phyloP scores from a whole-genome alignment of 2,797 vertebrate genomes.

The Apogon talboti region DNA sequence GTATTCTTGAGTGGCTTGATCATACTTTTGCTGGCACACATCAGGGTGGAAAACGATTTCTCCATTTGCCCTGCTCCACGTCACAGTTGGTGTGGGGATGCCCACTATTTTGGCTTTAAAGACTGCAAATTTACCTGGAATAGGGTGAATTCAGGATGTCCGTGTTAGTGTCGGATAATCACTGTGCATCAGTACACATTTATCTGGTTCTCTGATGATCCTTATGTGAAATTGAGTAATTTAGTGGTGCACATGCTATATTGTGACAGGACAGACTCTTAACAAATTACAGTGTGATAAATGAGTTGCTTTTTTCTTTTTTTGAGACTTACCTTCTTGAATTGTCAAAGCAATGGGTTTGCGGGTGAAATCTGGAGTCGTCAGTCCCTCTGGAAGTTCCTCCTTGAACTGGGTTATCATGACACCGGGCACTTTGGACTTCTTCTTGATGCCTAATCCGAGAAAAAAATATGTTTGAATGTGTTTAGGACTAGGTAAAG shows the following conservation, averaged over 20 bases:
- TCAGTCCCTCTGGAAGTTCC: conserved; percentile 86
- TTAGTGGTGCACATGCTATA: too few species aligned
- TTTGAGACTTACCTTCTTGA: conserved; percentile 85
- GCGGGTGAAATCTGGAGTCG: conserved; percentile 88
- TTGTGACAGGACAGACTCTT: background rate
- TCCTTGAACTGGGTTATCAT: conserved; percentile 87
- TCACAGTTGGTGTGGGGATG: conserved; percentile 83
- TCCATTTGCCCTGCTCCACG: conserved; percentile 84
- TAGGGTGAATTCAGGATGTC: background rate
- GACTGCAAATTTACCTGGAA: conserved; percentile 87
- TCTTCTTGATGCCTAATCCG: conserved; percentile 82
- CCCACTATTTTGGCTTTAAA: conserved; percentile 89
- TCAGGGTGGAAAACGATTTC: conserved; percentile 81
- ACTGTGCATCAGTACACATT: background rate
- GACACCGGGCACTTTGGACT: conserved; percentile 89
- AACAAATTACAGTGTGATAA: too few species aligned
- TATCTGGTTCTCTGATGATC: background rate
- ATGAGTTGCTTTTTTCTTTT: too few species aligned
- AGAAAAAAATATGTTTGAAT: conserved; percentile 12
- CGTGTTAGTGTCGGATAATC: background rate
- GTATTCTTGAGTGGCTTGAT: conserved; percentile 74
- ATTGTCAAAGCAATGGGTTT: conserved; percentile 91
- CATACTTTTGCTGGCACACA: conserved; percentile 82
- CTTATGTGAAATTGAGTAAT: too few species aligned
- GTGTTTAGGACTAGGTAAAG: too few species aligned